phyloP scores from a whole-genome alignment of 2,888 invertebrate genomes.

The Rhingia campestris region DNA sequence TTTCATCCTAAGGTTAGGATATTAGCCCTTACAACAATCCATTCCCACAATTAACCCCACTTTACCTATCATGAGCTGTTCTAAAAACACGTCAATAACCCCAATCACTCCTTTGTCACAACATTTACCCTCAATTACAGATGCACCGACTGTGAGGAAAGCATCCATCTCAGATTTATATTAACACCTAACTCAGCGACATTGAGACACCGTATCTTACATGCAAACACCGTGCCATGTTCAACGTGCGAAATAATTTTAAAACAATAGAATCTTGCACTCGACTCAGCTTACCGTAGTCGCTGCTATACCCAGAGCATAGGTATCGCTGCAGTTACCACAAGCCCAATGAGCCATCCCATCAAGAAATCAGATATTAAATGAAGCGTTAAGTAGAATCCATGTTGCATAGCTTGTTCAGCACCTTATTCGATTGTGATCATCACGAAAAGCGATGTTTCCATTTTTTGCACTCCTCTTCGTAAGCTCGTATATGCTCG shows the following conservation, averaged over 20 bases:
- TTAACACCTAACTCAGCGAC: constrained; percentile 57
- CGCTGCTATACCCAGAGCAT: not conserved
- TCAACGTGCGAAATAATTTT: constrained; percentile 58
- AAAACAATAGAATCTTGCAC: constrained; percentile 55
- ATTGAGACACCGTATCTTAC: constrained; percentile 43
- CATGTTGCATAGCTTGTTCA: constrained; percentile 74
- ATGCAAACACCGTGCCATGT: constrained; percentile 37
- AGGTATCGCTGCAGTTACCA: not conserved
- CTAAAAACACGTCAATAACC: constrained; percentile 7
- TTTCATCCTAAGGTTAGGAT: too few relatives aligned
- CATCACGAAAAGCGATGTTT: constrained; percentile 73
- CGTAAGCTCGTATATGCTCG: not conserved
- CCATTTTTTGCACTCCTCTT: constrained; percentile 69
- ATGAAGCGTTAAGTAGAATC: constrained; percentile 73
- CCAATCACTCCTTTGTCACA: constrained; percentile 26
- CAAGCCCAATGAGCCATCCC: constrained; percentile 43
- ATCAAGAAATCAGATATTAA: constrained; percentile 68
- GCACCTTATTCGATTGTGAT: constrained; percentile 74
- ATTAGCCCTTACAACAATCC: too few relatives aligned
- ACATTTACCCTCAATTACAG: constrained; percentile 37
- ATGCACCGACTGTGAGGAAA: not conserved
- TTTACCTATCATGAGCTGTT: too few relatives aligned
- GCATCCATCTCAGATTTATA: constrained; percentile 39
- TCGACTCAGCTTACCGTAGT: not conserved
- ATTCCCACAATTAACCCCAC: too few relatives aligned